Conservation (phyloP, 2,113 vertebrate species). For the Saguinus midas region DNA sequence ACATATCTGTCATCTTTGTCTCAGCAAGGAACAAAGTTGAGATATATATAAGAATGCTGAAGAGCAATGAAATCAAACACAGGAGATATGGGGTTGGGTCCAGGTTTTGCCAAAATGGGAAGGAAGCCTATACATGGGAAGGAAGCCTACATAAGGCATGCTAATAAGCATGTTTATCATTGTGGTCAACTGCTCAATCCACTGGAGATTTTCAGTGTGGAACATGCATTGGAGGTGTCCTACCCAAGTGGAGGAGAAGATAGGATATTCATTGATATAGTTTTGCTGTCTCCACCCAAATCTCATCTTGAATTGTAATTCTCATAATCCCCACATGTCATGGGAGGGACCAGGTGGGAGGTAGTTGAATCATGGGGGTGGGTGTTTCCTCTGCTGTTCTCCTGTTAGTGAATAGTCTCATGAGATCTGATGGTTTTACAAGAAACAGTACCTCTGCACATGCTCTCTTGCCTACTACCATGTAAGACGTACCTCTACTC, state of each 20-base stretch:
- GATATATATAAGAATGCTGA: background rate
- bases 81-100: background rate
- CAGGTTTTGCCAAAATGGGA: background rate
- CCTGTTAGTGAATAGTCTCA: too few relatives aligned
- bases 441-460: too few relatives aligned
- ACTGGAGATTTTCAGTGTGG: background rate
- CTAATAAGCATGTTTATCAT: background rate
- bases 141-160: background rate
- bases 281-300: too few relatives aligned
- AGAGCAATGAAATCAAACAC: background rate
- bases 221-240: background rate
- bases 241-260: background rate
- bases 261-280: background rate
- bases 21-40: background rate
- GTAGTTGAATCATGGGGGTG: too few relatives aligned
- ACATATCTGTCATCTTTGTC: background rate
- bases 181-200: background rate
- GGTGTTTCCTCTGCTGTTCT: too few relatives aligned
- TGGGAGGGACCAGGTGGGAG: too few relatives aligned
- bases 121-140: background rate
- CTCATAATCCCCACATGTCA: too few relatives aligned
- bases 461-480: too few relatives aligned
- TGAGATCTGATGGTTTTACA: too few relatives aligned
- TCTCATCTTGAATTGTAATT: too few relatives aligned
- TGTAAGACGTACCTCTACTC: too few relatives aligned